Evolutionary conservation across 2,113 vertebrate species (phyloP).

Genomic region (Sterrhoptilus dennistouni): DNA sequence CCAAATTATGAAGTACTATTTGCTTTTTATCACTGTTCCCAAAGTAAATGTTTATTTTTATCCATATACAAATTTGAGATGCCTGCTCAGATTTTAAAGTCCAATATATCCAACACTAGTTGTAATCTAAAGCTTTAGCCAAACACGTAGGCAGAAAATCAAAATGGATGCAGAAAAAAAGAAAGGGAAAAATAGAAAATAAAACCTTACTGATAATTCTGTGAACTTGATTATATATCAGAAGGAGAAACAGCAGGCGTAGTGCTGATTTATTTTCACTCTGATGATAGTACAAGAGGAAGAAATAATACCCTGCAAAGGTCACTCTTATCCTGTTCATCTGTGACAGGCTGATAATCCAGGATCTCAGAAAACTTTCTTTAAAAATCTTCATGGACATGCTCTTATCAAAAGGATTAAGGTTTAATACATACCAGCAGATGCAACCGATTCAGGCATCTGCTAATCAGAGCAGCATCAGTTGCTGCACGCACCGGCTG

Average conservation of each 20-base stretch:
- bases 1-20: conserved; percentile 51
- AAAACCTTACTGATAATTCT: not conserved
- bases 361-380: conserved; percentile 37
- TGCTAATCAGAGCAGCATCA: conserved; percentile 23
- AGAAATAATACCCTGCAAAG: conserved; percentile 52
- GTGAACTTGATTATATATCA: conserved; percentile 17
- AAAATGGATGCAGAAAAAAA: conserved; percentile 1
- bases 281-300: conserved; percentile 11
- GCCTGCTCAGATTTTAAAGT: conserved; percentile 47
- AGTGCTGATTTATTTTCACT: conserved; percentile 28
- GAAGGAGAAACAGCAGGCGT: conserved; percentile 6
- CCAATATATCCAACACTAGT: conserved; percentile 23
- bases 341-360: conserved; percentile 52
- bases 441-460: conserved; percentile 34
- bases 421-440: conserved; percentile 60
- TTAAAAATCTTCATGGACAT: conserved; percentile 37
- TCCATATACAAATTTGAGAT: conserved; percentile 39
- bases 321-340: conserved; percentile 53
- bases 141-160: conserved; percentile 42
- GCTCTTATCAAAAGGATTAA: conserved; percentile 64
- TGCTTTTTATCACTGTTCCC: conserved; percentile 48
- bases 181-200: not conserved
- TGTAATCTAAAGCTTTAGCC: conserved; percentile 11
- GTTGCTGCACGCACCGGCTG: not conserved
- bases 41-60: conserved; percentile 69